Percentiles rank a stretch among this genome's conserved stretches.
Conservation (phyloP, 2,888 invertebrate genomes). For the Terebella lapidaria region DNA sequence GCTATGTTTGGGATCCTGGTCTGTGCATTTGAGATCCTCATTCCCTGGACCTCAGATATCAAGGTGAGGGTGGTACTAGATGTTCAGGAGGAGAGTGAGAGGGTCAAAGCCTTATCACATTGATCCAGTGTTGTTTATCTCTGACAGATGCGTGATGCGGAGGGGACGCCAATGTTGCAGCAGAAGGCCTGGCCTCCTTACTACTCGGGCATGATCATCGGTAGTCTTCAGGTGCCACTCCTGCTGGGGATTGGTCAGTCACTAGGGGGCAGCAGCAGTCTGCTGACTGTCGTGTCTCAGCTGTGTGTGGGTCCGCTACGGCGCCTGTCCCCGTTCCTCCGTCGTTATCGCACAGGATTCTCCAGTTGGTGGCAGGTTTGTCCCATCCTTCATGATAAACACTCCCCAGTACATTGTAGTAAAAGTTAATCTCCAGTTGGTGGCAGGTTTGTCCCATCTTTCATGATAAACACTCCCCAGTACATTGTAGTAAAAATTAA, state of each 20-base stretch:
- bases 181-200: constrained; percentile 30
- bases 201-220: constrained; percentile 28
- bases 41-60: constrained; percentile 22
- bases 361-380: constrained; percentile 34
- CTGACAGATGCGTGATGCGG: neutral
- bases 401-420: too few relatives aligned
- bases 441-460: too few relatives aligned
- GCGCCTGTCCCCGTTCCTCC: constrained; percentile 24
- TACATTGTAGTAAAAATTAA: too few relatives aligned
- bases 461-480: too few relatives aligned
- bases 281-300: constrained; percentile 27
- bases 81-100: neutral
- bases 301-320: constrained; percentile 25
- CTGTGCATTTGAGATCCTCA: constrained; percentile 25
- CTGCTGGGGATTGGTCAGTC: constrained; percentile 26
- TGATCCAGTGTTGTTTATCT: neutral
- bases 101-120: neutral
- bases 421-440: too few relatives aligned
- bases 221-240: constrained; percentile 31
- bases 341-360: constrained; percentile 23
- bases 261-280: constrained; percentile 29
- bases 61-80: constrained; percentile 11
- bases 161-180: neutral
- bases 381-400: too few relatives aligned
- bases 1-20: constrained; percentile 28